Conservation (phyloP, 2,113 vertebrate species). For the Grallaria varia region DNA sequence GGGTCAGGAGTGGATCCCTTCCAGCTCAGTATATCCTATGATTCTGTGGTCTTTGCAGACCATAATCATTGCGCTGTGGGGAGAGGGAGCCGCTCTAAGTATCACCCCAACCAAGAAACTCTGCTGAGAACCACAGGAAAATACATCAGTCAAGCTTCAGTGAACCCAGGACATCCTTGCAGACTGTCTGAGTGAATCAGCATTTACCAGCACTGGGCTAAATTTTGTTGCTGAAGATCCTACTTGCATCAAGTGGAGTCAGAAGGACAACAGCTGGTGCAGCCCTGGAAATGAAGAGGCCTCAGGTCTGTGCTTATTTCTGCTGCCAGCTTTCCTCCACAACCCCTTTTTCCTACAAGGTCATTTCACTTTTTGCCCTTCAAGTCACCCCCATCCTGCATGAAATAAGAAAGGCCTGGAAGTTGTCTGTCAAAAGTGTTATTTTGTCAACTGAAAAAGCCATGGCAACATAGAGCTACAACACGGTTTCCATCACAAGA, state of each 20-base stretch:
- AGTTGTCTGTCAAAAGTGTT: not conserved
- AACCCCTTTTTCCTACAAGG: not conserved
- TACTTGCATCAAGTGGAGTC: not conserved
- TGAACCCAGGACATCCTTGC: not conserved
- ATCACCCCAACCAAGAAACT: not conserved
- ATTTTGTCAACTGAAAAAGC: slow-evolving; percentile 31
- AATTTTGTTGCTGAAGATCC: not conserved
- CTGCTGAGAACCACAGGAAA: not conserved
- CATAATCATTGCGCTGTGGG: not conserved
- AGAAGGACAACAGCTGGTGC: not conserved
- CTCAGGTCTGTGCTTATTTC: accelerated
- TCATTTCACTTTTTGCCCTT: not conserved
- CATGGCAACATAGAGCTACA: slow-evolving; percentile 16
- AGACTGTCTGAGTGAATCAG: not conserved
- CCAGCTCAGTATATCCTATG: not conserved
- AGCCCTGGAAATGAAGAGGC: not conserved
- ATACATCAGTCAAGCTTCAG: not conserved
- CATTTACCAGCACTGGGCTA: not conserved
- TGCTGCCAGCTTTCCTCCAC: not conserved
- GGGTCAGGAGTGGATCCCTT: not conserved
- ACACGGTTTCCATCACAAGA: slow-evolving; percentile 23
- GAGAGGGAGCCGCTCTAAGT: not conserved
- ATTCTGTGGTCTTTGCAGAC: not conserved
- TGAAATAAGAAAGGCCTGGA: not conserved
- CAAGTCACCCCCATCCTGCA: not conserved